Evolutionary conservation across 2,888 invertebrate genomes (phyloP), one percentile per base, ranked within the genome.

Genomic region (Periphyllus acericola): DNA sequence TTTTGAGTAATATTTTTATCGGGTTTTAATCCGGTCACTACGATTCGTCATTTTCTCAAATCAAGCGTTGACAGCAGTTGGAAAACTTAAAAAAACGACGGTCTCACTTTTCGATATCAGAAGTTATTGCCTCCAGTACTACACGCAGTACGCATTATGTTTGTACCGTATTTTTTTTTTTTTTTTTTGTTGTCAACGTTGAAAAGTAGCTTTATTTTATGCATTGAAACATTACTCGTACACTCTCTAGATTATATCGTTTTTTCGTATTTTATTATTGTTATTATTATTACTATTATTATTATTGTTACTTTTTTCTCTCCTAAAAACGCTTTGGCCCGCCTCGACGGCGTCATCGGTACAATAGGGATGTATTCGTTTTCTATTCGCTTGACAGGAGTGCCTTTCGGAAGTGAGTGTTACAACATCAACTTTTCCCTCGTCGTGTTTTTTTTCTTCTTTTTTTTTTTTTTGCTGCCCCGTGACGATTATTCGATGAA

Each of bases 381-480:
- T 74, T 83, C 82, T n/a, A 79, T 80, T 11, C 55, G 36, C 74
- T 14, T 34, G 72, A 83, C 83, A 74, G 55, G 34, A 72, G 34
- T 19, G n/a, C 36, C 32, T n/a, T 80, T 60, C 36, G 80, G 79
- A 79, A 79, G 79, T 80, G 80, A 80, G 60, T 14, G 80, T 36
- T 79, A 55, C 55, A 55, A 80, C 60, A 66, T 66, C 80, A 66
- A 80, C 80, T 80, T 60, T 34, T 60, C 60, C 17, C 80, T 25
- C n/a, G n/a, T 60, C n/a, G 17, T 5, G 25, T 11, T 32, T 52
- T 40, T 72, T 21, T 55, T 55, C 55, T 17, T 46, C 68, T 34
- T 74, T 29, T 6, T 29, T 55, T 21, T 34, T 40, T n/a, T 21
- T 55, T 66, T n/a, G 40, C 21, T 14, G 4, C 19, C 29, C 3